Base-by-base conservation (phyloP, 92 coral and sea anemone genomes). In the Desmophyllum pertusum region DNA sequence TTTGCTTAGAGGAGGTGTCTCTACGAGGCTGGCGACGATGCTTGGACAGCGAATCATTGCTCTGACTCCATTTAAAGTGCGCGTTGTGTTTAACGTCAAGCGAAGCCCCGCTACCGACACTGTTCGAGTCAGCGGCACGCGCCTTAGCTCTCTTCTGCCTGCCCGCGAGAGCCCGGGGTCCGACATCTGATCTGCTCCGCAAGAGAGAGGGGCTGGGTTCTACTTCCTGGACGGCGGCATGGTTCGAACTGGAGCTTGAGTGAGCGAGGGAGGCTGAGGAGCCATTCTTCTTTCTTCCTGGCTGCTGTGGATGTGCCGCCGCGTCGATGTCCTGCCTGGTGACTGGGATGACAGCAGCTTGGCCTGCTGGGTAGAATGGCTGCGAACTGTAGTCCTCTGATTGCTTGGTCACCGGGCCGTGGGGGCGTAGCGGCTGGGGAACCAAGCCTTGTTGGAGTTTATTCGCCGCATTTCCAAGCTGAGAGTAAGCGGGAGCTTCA, bases 1-100 rank as follows among this genome's bases (percentile, higher is more conserved):
- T 55, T 30, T 81, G 74, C 70, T 69, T 81, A 4, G 41, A 6
- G 83, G 37, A 13, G 8, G 29, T 41, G 2, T 82, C 86, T 43
- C 79, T 71, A 42, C 35, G 86, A 39, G 79, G 73, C 42, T 84
- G 90, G 37, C 90, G 86, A 38, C 95, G 92, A 74, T 94, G 93
- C 30, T 89, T 91, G n/a, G 90, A 81, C 57, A 94, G 50, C 0
- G 98, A 94, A 73, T 92, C 95, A 23, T 89, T 92, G 64, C 98
- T 92, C 21, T 91, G 95, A 31, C 85, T 87, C 98, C 95, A 92
- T 21, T 93, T 91, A 57, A 92, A 90, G 50, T 92, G 85, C 68
- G 83, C 78, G 2, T 84, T 46, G 73, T 92, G 92, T 40, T 86
- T 80, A 10, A 93, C 89, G 35, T 94, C 98, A 15, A 74, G 75